A percentile compares a stretch with the other conserved stretches of the same genome.
Conservation (phyloP, 1,140 invertebrate genomes). For the Onthophagus taurus region DNA sequence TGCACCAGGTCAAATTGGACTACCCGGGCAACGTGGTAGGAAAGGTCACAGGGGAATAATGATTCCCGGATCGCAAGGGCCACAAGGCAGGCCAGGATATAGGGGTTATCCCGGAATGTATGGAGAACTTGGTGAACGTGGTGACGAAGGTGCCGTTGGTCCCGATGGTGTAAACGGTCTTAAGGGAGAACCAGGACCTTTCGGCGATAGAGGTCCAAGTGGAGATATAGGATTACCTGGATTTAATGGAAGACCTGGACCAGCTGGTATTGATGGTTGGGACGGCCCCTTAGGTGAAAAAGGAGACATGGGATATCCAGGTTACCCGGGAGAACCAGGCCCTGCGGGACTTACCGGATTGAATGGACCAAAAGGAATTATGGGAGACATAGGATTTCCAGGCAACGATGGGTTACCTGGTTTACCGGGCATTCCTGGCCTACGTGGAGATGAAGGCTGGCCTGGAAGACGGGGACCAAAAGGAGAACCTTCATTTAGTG, state of each 20-base stretch:
- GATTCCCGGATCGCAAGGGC: conserved; percentile 41
- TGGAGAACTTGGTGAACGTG: conserved; percentile 38
- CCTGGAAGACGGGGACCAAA: conserved; percentile 45
- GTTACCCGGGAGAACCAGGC: conserved; percentile 46
- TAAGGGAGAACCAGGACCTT: conserved; percentile 53
- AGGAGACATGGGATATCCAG: conserved; percentile 28
- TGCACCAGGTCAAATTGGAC: conserved; percentile 40
- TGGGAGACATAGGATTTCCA: conserved; percentile 44
- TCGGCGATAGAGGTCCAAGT: conserved; percentile 34
- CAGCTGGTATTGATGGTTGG: conserved; percentile 30
- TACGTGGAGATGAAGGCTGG: conserved; percentile 45
- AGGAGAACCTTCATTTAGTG: conserved; percentile 52
- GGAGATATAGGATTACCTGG: conserved; percentile 48
- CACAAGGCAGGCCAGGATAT: conserved; percentile 44
- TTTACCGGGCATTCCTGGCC: conserved; percentile 39
- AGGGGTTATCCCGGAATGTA: conserved; percentile 36
- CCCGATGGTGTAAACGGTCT: conserved; percentile 49
- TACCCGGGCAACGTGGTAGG: conserved; percentile 36
- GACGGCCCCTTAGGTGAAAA: conserved; percentile 39
- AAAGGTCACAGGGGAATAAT: conserved; percentile 43
- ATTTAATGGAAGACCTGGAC: background rate
- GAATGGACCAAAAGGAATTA: background rate
- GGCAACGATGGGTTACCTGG: conserved; percentile 47
- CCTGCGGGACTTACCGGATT: conserved; percentile 42
- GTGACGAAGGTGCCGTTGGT: conserved; percentile 43